Evolutionary conservation across 2,888 invertebrate genomes (phyloP), one percentile per base, ranked within the genome.

Genomic region (Siphlonurus alternatus): DNA sequence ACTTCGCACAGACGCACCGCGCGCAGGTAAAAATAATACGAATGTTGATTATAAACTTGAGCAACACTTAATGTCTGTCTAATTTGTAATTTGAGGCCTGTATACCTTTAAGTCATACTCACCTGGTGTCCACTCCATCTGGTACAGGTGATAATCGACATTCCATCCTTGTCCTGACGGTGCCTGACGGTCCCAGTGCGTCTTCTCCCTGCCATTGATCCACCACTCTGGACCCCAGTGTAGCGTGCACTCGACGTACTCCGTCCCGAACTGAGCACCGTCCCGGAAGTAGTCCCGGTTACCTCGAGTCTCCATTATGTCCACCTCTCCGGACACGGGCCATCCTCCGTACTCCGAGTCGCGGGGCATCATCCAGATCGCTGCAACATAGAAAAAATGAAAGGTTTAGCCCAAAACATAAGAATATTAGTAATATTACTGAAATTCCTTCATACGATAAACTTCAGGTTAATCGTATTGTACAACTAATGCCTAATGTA

Each of bases 291-390:
- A 63, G 19, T 69, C 64, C 19, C 65, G 56, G 64, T 70, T 71
- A 67, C 76, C 76, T 67, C 75, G 69, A 62, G 73, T 70, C 67
- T 77, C 76, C 70, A 75, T 71, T 22, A 78, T 72, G 68, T 76
- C 76, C 63, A 77, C 76, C 69, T 77, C 76, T 15, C 76, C 77
- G 59, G 74, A 75, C 2, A 71, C 68, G 2, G 76, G 76, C 76
- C 76, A 77, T 1, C 66, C 67, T 7, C 76, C 76, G 66, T 76
- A 76, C 5, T 67, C 70, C 63, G 74, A 72, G 62, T 72, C 64
- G n/a, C 66, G 62, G 0, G 77, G 76, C 69, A 75, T 66, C 73
- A 76, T 69, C 76, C 75, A 76, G 22, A 77, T 73, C 19, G 75
- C 75, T 70, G 72, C 38, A 38, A 38, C 5, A n/a, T n/a, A n/a